Evolutionary conservation across 2,113 vertebrate genomes (phyloP).

Genomic region (Diadophis punctatus): DNA sequence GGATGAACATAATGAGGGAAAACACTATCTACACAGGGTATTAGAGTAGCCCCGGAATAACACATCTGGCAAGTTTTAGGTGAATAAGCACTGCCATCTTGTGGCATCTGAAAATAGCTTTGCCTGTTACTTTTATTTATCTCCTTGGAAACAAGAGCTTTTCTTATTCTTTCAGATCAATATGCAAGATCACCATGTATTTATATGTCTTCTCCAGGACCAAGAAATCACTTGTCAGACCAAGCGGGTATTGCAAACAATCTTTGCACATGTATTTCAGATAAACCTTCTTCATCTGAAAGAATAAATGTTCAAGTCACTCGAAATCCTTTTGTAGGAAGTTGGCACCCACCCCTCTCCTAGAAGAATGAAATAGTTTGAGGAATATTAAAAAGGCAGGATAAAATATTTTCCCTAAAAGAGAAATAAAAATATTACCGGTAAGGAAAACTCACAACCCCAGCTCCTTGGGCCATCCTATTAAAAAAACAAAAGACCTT

Average conservation of each 20-base stretch:
- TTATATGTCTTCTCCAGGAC: neutral
- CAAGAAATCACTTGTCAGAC: neutral
- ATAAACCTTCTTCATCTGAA: neutral
- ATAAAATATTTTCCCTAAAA: no score
- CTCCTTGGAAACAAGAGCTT: neutral
- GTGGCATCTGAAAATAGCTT: neutral
- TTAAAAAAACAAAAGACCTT: no score
- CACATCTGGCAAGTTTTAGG: neutral
- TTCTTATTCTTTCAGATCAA: neutral
- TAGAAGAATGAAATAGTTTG: no score
- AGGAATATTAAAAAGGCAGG: no score
- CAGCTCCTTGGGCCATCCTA: no score
- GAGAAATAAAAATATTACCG: no score
- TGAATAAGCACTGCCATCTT: neutral
- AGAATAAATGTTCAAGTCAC: neutral
- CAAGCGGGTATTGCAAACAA: no score
- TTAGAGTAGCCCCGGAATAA: neutral
- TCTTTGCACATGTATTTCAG: neutral
- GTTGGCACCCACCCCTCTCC: no score
- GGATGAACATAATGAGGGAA: neutral
- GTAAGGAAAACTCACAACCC: no score
- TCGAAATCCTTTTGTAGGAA: neutral
- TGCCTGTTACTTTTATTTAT: neutral
- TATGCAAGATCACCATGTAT: neutral
- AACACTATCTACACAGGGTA: neutral